phyloP scores from a whole-genome alignment of 2,113 vertebrate species.

The Sylvia atricapilla region DNA sequence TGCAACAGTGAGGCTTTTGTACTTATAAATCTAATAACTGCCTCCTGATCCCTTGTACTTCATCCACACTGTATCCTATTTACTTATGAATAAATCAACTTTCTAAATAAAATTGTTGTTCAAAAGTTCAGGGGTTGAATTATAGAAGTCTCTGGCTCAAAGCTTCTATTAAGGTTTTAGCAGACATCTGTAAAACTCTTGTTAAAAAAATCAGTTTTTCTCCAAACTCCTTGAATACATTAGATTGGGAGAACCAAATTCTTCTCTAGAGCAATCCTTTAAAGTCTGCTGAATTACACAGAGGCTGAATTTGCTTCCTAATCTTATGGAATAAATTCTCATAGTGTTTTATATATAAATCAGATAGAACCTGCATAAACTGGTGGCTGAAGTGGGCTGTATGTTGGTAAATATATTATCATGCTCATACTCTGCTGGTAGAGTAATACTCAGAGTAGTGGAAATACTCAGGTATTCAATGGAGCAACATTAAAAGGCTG shows the following conservation, averaged over 20 bases:
- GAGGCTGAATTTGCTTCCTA: slow-evolving; percentile 2
- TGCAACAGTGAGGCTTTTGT: slow-evolving; percentile 93
- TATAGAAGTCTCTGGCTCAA: slow-evolving; percentile 58
- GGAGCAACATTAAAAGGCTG: background rate
- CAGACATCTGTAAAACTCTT: slow-evolving; percentile 58
- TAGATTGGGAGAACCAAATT: slow-evolving; percentile 1
- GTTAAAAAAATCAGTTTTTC: slow-evolving; percentile 9
- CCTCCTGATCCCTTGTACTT: slow-evolving; percentile 80
- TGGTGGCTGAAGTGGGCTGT: background rate
- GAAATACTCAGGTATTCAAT: background rate
- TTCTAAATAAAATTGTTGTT: slow-evolving; percentile 81
- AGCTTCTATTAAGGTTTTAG: slow-evolving; percentile 67
- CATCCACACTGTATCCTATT: slow-evolving; percentile 81
- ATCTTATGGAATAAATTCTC: background rate
- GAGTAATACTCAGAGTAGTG: background rate
- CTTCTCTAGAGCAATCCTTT: slow-evolving; percentile 19
- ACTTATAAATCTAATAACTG: slow-evolving; percentile 85
- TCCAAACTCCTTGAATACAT: background rate
- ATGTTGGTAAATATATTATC: background rate
- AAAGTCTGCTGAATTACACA: background rate
- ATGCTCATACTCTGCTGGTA: background rate
- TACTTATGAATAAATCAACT: slow-evolving; percentile 80
- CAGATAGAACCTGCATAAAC: slow-evolving; percentile 13
- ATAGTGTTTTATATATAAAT: slow-evolving; percentile 7
- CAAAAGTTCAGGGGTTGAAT: slow-evolving; percentile 75